Base-by-base conservation (phyloP, 2,797 vertebrate genomes). In the Arctocebus calabarensis region DNA sequence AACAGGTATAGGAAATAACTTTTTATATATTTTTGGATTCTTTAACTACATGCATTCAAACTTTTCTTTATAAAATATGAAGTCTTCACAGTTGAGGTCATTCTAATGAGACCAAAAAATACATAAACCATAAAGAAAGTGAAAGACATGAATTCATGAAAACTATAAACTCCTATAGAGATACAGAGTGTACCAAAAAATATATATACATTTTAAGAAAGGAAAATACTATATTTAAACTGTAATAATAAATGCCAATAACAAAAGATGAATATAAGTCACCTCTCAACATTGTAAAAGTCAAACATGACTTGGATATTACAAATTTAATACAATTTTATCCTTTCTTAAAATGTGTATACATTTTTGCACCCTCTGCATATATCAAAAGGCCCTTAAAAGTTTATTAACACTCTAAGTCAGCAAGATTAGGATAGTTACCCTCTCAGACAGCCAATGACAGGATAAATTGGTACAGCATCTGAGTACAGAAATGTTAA, bases 21-120 rank as follows among this genome's bases (percentile, higher is more conserved):
- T 93, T 94, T 55, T 77, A 59, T 55, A 88, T 52, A 75, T 52
- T 86, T 84, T 66, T 82, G 40, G 25, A 85, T 90, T 95, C 25
- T 43, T 92, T 0, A 88, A 88, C 82, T 75, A 20, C 2, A 32
- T 66, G 59, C 78, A 84, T 88, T 87, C 8, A 13, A 70, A 83
- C 20, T 79, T 1, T 55, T 22, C 52, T 66, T 66, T n/a, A 66
- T n/a, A 66, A n/a, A n/a, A 66, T 66, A 91, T 32, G 27, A 48
- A 78, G 73, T 79, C 68, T 75, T 93, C 62, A 88, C n/a, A 85
- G 55, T 16, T 93, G n/a, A 92, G 8, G 23, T 16, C 32, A 88
- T 57, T 83, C 62, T 61, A 61, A 64, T 34, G 13, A 43, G 17
- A 84, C 27, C 45, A 78, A 94, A 83, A 89, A n/a, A n/a, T n/a